Conservation (phyloP, 2,797 vertebrate species). For the Anisognathus igniventris region DNA sequence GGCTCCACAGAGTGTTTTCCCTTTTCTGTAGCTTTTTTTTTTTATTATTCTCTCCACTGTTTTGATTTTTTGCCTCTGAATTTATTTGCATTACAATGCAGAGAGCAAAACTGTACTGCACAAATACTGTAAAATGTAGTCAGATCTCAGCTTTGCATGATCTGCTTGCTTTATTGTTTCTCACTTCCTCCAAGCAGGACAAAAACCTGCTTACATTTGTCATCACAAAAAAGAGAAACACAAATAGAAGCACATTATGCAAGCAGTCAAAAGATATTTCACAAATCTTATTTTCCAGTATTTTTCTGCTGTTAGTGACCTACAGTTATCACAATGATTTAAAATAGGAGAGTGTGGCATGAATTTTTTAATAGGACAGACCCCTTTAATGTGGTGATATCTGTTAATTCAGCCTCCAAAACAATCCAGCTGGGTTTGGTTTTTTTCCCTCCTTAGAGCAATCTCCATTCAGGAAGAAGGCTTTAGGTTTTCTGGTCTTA, state of each 20-base stretch:
- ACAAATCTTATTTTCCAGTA: background rate
- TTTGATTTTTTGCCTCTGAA: background rate
- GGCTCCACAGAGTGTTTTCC: background rate
- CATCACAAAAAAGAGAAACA: background rate
- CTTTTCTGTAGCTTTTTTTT: background rate
- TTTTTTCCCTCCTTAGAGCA: background rate
- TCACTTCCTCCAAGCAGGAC: background rate
- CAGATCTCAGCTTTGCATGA: background rate
- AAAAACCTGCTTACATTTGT: background rate
- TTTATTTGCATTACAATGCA: background rate
- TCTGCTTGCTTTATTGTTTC: background rate
- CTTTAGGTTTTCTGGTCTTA: background rate
- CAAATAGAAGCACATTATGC: background rate
- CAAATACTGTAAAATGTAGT: background rate
- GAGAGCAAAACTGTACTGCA: background rate
- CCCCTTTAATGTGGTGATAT: background rate
- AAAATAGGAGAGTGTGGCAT: background rate
- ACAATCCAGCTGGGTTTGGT: background rate
- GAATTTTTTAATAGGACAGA: background rate
- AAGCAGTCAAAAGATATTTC: background rate
- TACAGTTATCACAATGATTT: background rate
- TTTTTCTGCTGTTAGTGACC: background rate
- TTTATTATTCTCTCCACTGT: fast-evolving
- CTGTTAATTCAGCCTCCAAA: background rate
- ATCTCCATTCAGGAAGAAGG: background rate